Conservation (phyloP, 2,113 vertebrate species). For the Otolemur garnettii region DNA sequence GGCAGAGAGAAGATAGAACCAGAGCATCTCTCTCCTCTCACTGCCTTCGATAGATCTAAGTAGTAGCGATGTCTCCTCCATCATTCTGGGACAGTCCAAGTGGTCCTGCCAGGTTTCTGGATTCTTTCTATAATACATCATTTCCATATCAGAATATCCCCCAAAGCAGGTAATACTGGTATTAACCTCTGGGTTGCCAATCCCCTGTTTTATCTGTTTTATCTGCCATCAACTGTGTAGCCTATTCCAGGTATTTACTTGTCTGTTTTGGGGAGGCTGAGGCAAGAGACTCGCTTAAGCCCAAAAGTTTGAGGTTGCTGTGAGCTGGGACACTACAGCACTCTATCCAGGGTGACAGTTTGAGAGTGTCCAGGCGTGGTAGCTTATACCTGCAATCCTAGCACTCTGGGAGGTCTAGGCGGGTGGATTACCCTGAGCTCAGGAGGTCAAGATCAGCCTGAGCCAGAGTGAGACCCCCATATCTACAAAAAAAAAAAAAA, state of each 20-base stretch:
- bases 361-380: too few relatives aligned
- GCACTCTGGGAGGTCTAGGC: too few relatives aligned
- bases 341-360: too few relatives aligned
- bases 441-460: too few relatives aligned
- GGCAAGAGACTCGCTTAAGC: too few relatives aligned
- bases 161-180: rapidly evolving
- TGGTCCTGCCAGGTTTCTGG: background rate
- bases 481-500: too few relatives aligned
- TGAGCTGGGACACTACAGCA: too few relatives aligned
- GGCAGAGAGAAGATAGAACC: background rate
- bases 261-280: background rate
- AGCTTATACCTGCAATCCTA: too few relatives aligned
- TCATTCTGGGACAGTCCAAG: background rate
- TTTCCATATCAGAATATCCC: background rate
- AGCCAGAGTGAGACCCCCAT: too few relatives aligned
- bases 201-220: background rate
- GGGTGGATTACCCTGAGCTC: too few relatives aligned
- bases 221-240: background rate
- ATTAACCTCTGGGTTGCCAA: background rate
- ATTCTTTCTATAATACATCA: too few relatives aligned
- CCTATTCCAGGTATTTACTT: background rate
- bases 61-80: background rate
- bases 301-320: too few relatives aligned
- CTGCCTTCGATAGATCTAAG: background rate
- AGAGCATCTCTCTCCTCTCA: background rate